A percentile compares a stretch with the other conserved stretches of the same genome.
These are phyloP conservation scores for Aptenodytes forsteri DNA, from an alignment of 2,113 vertebrate genomes.

Conservation along the genomic window DNA sequence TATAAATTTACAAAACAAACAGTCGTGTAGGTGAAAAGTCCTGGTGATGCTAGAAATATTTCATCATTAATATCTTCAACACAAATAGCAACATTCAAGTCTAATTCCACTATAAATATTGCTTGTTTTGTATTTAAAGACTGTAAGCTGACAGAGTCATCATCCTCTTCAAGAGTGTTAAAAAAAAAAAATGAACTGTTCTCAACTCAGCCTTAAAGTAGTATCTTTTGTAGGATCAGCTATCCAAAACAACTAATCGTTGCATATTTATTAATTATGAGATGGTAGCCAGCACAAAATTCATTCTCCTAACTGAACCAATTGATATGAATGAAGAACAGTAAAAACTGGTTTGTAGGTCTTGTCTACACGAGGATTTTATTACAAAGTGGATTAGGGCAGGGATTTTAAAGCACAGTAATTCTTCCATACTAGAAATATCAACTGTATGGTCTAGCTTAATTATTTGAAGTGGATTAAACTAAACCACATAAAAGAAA, in stretches of 20 bases:
- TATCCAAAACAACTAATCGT: neutral
- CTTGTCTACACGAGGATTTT: neutral
- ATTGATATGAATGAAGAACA: neutral
- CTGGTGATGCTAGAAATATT: neutral
- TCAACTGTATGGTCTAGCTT: neutral
- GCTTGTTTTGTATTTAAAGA: neutral
- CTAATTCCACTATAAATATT: neutral
- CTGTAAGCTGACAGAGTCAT: neutral
- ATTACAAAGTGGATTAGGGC: neutral
- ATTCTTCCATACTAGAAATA: neutral
- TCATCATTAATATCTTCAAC: neutral
- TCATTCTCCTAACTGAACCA: neutral
- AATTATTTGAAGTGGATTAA: slow-evolving; percentile 25
- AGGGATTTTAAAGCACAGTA: slow-evolving; percentile 4
- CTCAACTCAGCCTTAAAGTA: neutral
- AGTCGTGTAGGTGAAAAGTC: neutral
- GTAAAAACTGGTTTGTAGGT: neutral
- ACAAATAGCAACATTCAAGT: neutral
- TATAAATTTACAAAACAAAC: neutral
- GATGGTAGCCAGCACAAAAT: neutral
- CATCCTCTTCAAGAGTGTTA: neutral
- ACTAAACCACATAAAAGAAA: slow-evolving; percentile 6
- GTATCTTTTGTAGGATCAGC: neutral
- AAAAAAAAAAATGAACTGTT: neutral
- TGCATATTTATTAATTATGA: neutral